phyloP scores from a whole-genome alignment of 1,140 invertebrate species.

The Hetaerina americana region DNA sequence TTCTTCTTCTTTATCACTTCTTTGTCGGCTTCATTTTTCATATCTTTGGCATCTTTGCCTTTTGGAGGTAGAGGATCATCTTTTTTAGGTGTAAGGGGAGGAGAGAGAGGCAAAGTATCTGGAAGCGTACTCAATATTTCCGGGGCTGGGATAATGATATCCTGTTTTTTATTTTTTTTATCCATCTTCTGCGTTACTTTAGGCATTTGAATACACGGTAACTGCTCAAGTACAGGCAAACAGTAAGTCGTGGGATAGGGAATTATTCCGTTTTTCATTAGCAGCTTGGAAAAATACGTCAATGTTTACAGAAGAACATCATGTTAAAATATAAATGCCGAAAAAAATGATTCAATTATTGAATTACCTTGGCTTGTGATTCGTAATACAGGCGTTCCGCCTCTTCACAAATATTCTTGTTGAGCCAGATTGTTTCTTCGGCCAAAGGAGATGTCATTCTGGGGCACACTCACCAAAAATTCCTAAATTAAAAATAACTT shows the following conservation, averaged over 20 bases:
- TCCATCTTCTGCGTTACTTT: neutral
- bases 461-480: neutral
- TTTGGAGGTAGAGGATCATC: neutral
- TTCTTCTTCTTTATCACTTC: neutral
- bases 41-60: neutral
- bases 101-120: neutral
- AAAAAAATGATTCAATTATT: too few relatives aligned
- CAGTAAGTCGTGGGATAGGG: neutral
- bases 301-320: too few relatives aligned
- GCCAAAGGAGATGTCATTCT: conserved; percentile 16
- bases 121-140: too few relatives aligned
- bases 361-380: conserved; percentile 15
- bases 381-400: conserved; percentile 23
- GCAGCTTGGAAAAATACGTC: neutral
- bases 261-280: neutral
- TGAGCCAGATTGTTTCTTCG: conserved; percentile 24
- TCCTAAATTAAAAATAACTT: neutral
- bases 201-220: neutral
- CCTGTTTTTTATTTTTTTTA: neutral
- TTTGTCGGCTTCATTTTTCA: neutral
- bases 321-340: too few relatives aligned
- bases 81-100: conserved; percentile 2
- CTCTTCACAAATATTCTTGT: conserved; percentile 24
- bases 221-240: neutral
- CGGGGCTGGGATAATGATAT: too few relatives aligned